Evolutionary conservation across 2,797 vertebrate species (phyloP), one percentile per base, ranked within the genome.

Genomic region (Microhierax caerulescens): DNA sequence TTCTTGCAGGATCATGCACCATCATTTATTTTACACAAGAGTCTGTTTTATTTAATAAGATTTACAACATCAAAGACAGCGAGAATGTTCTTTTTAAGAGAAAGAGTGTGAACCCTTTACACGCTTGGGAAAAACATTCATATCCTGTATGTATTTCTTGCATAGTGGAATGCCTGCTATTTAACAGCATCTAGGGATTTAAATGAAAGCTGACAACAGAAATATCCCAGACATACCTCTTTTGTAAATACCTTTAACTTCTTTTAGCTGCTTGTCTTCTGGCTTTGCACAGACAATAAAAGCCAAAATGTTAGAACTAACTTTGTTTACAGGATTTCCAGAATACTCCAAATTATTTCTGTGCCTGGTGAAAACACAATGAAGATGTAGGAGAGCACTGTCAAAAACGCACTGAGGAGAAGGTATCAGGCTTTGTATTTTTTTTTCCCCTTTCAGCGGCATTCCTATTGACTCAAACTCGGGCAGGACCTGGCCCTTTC

Each of bases 1-100:
- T 85, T 59, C 86, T 93, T 91, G 90, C 61, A 80, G 84, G 75
- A 96, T 96, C 93, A 22, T 75, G 65, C 76, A 87, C 86, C 87
- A 65, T 87, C 81, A 65, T 96, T 93, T 94, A 92, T 94, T 97
- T 94, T 93, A 73, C 75, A 93, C 86, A 87, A 83, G 69, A 56
- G 64, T 68, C 68, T 95, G 90, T 90, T 97, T 93, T 97, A 88
- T 61, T 72, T 97, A 94, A 96, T 85, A 85, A 90, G 95, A 96
- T 96, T 95, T 95, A 75, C 81, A 90, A 85, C 88, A 96, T 97
- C 90, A 96, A 96, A 97, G 95, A 92, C 51, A 28, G 60, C 78
- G 85, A 80, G 75, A 87, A 85, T 91, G 68, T 77, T 95, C 73
- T 86, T 96, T 94, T 91, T 90, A 78, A 88, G 70, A 94, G 82